Conservation (phyloP, 1,140 invertebrate genomes). For the Dinothrombium tinctorium region DNA sequence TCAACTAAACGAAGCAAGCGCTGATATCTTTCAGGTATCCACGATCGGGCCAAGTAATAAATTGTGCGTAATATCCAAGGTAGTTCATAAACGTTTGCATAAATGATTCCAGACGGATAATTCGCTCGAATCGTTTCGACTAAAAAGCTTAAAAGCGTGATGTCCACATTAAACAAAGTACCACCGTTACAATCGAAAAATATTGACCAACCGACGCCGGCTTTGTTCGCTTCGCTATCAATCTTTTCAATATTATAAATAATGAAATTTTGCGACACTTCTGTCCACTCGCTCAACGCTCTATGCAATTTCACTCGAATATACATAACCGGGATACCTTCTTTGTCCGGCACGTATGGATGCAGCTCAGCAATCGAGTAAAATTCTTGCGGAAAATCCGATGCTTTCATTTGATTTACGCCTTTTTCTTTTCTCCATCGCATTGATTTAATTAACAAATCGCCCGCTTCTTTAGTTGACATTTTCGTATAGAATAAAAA, state of each 20-base stretch:
- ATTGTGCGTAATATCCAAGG: slow-evolving; percentile 8
- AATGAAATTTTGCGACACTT: slow-evolving; percentile 1
- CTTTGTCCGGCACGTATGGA: slow-evolving; percentile 1
- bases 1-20: neutral
- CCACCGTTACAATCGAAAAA: slow-evolving; percentile 6
- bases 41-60: slow-evolving; percentile 1
- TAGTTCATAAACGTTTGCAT: slow-evolving; percentile 10
- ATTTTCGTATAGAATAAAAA: slow-evolving; percentile 31
- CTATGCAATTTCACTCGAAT: slow-evolving; percentile 4
- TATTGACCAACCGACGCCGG: neutral
- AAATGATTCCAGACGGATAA: slow-evolving; percentile 8
- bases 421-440: slow-evolving; percentile 56
- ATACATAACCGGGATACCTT: slow-evolving; percentile 5
- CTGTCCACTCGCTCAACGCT: neutral
- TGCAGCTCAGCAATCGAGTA: neutral
- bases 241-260: slow-evolving; percentile 2
- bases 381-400: slow-evolving; percentile 8
- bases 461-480: slow-evolving; percentile 34
- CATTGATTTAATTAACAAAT: slow-evolving; percentile 58
- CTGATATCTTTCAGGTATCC: slow-evolving; percentile 4
- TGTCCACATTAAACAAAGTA: slow-evolving; percentile 6
- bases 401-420: slow-evolving; percentile 27
- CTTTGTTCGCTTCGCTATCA: slow-evolving; percentile 17
- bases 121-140: slow-evolving; percentile 1
- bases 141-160: slow-evolving; percentile 3